phyloP scores from a whole-genome alignment of 1,140 invertebrate species.

The Acromyrmex heyeri region DNA sequence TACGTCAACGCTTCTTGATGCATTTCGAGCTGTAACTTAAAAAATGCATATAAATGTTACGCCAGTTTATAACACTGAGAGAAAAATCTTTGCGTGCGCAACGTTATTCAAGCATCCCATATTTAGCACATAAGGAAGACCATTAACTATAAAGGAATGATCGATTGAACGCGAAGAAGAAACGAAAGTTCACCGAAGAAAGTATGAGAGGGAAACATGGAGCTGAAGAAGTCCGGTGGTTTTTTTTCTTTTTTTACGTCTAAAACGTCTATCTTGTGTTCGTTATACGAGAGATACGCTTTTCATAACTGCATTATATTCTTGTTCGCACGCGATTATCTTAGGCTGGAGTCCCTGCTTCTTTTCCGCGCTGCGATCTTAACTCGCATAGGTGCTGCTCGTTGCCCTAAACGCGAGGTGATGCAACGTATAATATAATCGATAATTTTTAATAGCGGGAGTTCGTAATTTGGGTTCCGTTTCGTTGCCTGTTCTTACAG shows the following conservation, averaged over 20 bases:
- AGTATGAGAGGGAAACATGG: slow-evolving; percentile 11
- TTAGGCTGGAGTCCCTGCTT: neutral
- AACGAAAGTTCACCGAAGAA: slow-evolving; percentile 32
- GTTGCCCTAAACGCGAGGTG: slow-evolving; percentile 41
- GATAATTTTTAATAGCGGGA: slow-evolving; percentile 51
- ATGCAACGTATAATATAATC: slow-evolving; percentile 35
- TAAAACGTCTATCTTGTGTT: neutral
- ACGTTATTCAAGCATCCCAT: neutral
- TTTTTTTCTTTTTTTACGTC: neutral
- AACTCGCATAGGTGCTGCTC: neutral
- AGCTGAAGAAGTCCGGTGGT: neutral
- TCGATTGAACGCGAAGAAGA: slow-evolving; percentile 31
- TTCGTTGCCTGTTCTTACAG: slow-evolving; percentile 5
- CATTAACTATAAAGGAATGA: slow-evolving; percentile 16
- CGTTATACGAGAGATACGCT: neutral
- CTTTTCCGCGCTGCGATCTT: neutral
- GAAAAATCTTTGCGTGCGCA: slow-evolving; percentile 6
- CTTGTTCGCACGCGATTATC: slow-evolving; percentile 18
- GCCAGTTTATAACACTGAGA: neutral
- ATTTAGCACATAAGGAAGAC: neutral
- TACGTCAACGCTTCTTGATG: neutral
- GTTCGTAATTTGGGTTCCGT: slow-evolving; percentile 31
- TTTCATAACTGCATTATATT: slow-evolving; percentile 12
- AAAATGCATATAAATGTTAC: slow-evolving; percentile 12
- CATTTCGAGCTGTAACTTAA: neutral